Base-by-base conservation (phyloP, 2,113 vertebrate species). In the Phoxinus phoxinus region DNA sequence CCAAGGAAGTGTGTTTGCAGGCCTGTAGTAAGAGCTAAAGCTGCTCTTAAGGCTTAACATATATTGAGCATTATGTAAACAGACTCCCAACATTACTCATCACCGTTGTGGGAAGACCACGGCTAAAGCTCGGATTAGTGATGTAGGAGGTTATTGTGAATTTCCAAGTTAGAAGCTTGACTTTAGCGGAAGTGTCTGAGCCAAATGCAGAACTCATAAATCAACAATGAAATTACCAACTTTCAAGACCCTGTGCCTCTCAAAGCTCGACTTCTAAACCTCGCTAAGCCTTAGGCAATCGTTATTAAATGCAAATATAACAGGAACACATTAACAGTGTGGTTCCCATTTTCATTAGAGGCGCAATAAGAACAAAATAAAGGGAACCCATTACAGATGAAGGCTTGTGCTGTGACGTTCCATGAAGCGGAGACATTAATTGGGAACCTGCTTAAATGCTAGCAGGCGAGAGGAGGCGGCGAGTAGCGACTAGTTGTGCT, bases 401-500 rank as follows among this genome's bases (percentile, higher is more conserved):
- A 90, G 84, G 63, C 87, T 76, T 84, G 23, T 9, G 53, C 35
- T 85, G 56, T 2, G 44, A 69, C 5, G 46, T 53, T 7, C 30
- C 61, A 4, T 25, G 56, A 58, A 78, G 30, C 17, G 63, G 15
- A 6, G 32, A 11, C 17, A 44, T 35, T 86, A 90, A 92, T 83
- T 90, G 86, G 87, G 87, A 91, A 85, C 65, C 21, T 1, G 53
- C 86, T 59, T 35, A 53, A 12, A 59, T 30, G 56, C 30, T 1
- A 84, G 88, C 53, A n/a, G 51, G 76, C 41, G 11, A 46, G 37
- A 65, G 13, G 58, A 69, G 76, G 83, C 86, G 84, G 91, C 87
- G 91, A 93, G 71, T 92, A 91, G 92, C 32, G 30, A 73, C 35
- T 58, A 58, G 37, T 23, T 21, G 81, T 3, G 30, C 90, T 89